phyloP scores from a whole-genome alignment of 2,888 invertebrate genomes.

The Hesperia comma region DNA sequence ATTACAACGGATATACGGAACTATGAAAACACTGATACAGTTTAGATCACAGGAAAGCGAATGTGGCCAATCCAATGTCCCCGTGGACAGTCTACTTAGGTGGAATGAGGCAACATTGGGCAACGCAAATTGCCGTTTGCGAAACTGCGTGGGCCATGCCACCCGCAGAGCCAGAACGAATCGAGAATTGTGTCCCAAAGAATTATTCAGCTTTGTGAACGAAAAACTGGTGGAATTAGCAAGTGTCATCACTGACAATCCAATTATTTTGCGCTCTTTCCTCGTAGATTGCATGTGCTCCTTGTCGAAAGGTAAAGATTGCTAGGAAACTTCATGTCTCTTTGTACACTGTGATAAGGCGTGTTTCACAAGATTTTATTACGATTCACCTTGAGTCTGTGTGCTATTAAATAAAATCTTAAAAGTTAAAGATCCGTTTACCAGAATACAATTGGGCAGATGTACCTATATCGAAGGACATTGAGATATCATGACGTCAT shows the following conservation, averaged over 20 bases:
- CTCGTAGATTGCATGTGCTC: too few species aligned
- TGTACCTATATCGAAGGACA: too few species aligned
- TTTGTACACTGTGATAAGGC: too few species aligned
- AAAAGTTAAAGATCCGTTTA: too few species aligned
- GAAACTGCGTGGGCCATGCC: slow-evolving; percentile 46
- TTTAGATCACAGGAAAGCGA: slow-evolving; percentile 9
- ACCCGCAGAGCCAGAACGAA: slow-evolving; percentile 27
- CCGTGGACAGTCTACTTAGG: slow-evolving; percentile 50
- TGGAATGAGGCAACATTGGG: slow-evolving; percentile 59
- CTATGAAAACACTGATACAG: neutral
- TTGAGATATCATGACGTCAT: too few species aligned
- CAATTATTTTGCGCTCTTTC: too few species aligned
- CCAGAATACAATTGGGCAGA: too few species aligned
- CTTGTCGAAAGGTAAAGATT: too few species aligned
- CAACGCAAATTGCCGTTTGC: slow-evolving; percentile 64
- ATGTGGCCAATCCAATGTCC: slow-evolving; percentile 21
- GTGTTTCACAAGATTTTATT: too few species aligned
- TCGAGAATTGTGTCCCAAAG: neutral
- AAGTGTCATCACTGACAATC: neutral
- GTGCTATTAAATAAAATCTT: too few species aligned
- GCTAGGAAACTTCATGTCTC: too few species aligned
- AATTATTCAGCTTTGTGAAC: neutral
- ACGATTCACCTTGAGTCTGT: too few species aligned
- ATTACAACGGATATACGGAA: neutral
- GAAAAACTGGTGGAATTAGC: neutral